Evolutionary conservation across 2,797 vertebrate species (phyloP), one percentile per base, ranked within the genome.

Genomic region (Coracias cyanogaster): DNA sequence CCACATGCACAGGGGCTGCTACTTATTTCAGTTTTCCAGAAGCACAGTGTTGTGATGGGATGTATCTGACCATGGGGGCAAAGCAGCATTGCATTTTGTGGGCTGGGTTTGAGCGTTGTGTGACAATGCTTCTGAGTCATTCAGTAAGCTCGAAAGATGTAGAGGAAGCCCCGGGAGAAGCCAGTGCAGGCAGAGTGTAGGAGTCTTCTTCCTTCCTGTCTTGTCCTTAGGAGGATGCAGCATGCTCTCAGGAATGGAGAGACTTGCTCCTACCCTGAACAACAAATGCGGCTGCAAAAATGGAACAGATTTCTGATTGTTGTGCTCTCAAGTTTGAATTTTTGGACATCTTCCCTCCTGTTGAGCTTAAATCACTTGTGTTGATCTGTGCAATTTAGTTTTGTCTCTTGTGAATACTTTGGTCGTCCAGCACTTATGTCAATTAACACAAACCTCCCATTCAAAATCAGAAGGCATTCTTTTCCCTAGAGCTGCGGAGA

Each of bases 121-220:
- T 11, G 33, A 54, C 79, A 61, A 3, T 10, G 70, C 64, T 74
- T 60, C 37, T 2, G 0, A 77, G 55, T 41, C 78, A 37, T n/a
- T 52, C 72, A 5, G 54, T 21, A 35, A 90, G 86, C 60, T 67
- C 10, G 7, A 62, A 55, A 86, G 81, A 46, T 66, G 72, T n/a
- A 60, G 48, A 80, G 51, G 77, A 66, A 92, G 78, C 81, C 45
- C 52, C 9, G 2, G 55, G 72, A 88, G 85, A 78, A 61, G 76
- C 87, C 17, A 1, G 35, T 22, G 37, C 60, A 65, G 86, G 25
- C 52, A 46, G 46, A 26, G 10, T 72, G 67, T 66, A 80, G 89
- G 89, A 91, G 82, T 81, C 94, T 89, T 33, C 76, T 91, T 89
- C 84, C 67, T 95, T 94, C 94, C 89, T 18, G 3, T 64, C 85